A percentile compares a stretch with the other conserved stretches of the same genome.
phyloP scores from a whole-genome alignment of 2,113 vertebrate genomes.

The Alethe diademata region DNA sequence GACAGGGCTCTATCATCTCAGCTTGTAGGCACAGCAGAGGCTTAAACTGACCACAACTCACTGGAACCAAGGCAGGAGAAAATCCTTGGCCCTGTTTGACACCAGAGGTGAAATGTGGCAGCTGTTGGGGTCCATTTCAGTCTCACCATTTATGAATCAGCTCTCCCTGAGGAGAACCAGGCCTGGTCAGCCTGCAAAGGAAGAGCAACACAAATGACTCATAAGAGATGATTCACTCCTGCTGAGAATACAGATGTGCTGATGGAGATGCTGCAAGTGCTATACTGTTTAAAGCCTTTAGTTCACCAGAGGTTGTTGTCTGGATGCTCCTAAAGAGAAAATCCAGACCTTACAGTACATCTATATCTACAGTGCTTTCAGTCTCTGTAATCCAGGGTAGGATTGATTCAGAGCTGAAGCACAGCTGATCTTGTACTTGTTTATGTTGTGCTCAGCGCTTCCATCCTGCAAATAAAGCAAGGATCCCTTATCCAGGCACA shows the following conservation, averaged over 20 bases:
- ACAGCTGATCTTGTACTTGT: neutral
- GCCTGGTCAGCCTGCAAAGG: neutral
- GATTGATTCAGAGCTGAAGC: neutral
- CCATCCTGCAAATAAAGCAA: neutral
- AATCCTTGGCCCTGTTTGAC: neutral
- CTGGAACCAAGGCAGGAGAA: neutral
- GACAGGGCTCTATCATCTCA: neutral
- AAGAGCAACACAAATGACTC: neutral
- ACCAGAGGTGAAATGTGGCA: neutral
- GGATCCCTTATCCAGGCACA: neutral
- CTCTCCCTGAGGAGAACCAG: neutral
- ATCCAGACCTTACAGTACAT: rapidly evolving
- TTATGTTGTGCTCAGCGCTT: neutral
- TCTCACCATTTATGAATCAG: neutral
- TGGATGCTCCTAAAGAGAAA: neutral
- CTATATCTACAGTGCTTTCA: neutral
- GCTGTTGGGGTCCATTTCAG: neutral
- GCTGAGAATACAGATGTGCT: neutral
- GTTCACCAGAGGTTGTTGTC: neutral
- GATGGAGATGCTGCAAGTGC: neutral
- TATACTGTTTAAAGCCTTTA: neutral
- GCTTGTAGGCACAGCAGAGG: neutral
- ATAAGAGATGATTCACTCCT: neutral
- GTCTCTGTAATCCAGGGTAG: neutral
- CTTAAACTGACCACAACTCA: neutral